phyloP scores from a whole-genome alignment of 2,113 vertebrate genomes.

The Paratilapia polleni region DNA sequence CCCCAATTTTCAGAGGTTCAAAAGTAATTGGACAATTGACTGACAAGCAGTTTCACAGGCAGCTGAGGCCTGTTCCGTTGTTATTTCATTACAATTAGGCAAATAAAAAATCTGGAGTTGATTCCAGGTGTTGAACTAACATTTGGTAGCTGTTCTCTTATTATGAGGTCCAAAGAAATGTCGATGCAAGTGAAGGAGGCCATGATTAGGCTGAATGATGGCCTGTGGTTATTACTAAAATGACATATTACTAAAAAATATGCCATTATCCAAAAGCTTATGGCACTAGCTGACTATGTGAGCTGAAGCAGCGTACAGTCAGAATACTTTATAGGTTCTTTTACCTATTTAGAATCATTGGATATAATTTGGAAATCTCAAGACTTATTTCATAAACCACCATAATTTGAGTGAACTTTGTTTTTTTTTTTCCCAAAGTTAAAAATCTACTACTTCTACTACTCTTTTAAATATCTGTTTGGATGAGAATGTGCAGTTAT shows the following conservation, averaged over 20 bases:
- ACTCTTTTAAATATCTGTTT: background rate
- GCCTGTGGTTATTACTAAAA: too few relatives aligned
- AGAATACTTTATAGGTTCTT: background rate
- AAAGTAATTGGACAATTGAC: background rate
- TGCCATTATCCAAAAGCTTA: too few relatives aligned
- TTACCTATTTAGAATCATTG: background rate
- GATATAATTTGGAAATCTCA: background rate
- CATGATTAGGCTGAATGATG: background rate
- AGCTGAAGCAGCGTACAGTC: background rate
- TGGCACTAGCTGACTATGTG: background rate
- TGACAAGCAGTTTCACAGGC: background rate
- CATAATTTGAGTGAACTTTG: background rate
- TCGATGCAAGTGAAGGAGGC: background rate
- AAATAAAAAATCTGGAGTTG: background rate
- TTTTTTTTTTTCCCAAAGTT: background rate
- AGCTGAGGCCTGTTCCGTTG: background rate
- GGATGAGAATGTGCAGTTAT: background rate
- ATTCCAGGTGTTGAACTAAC: background rate
- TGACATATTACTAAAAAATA: too few relatives aligned
- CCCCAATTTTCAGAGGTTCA: too few relatives aligned
- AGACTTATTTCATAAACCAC: background rate
- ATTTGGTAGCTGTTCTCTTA: background rate
- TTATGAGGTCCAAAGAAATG: background rate
- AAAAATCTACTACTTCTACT: too few relatives aligned
- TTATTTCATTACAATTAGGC: background rate